These are phyloP conservation scores for Dromius quadrimaculatus DNA, from an alignment of 2,888 invertebrate species.

Conservation along the genomic window DNA sequence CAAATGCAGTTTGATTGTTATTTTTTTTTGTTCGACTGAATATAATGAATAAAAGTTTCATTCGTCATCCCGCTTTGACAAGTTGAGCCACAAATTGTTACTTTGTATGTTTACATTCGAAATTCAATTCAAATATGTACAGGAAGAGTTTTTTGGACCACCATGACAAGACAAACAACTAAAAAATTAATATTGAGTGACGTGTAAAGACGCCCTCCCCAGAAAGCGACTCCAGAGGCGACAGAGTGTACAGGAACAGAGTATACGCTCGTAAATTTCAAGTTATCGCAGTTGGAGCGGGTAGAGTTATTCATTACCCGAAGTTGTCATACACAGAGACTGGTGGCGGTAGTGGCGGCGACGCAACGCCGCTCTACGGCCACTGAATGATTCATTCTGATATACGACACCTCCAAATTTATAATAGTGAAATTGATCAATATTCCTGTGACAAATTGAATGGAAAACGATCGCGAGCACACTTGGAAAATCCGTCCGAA, in stretches of 20 bases:
- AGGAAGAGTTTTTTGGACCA: too few relatives aligned
- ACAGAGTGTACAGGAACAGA: constrained; percentile 32
- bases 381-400: constrained; percentile 49
- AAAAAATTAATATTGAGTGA: too few relatives aligned
- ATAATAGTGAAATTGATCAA: constrained; percentile 51
- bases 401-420: constrained; percentile 50
- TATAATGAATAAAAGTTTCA: too few relatives aligned
- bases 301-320: constrained; percentile 48
- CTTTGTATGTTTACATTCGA: too few relatives aligned
- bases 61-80: too few relatives aligned
- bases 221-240: constrained; percentile 13
- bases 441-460: constrained; percentile 47
- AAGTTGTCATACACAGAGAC: constrained; percentile 48
- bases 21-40: too few relatives aligned
- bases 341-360: constrained; percentile 6
- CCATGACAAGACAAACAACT: background rate
- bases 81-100: too few relatives aligned
- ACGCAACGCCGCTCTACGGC: constrained; percentile 7
- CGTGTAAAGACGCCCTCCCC: too few relatives aligned
- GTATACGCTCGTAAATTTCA: constrained; percentile 46
- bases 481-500: constrained; percentile 39
- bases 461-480: constrained; percentile 48
- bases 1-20: too few relatives aligned
- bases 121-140: background rate
- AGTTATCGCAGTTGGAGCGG: constrained; percentile 47